Base-by-base conservation (phyloP, 2,888 invertebrate genomes). In the Phlogophora meticulosa region DNA sequence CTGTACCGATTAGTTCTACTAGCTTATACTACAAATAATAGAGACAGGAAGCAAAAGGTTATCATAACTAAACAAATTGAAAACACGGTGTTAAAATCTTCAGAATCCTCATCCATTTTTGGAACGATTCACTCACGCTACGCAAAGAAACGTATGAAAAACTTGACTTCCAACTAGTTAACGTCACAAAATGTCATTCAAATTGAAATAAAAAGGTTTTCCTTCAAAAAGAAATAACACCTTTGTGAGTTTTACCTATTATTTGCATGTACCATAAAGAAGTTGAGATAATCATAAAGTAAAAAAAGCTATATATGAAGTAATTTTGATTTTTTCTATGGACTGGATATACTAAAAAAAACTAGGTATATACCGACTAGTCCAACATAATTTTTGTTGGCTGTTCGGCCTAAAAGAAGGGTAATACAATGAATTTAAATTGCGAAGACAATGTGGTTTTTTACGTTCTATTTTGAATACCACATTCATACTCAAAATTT, bases 51-150 rank as follows among this genome's bases (percentile, higher is more conserved):
- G 0, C 49, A 15, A 13, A 55, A 34, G 24, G 38, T 9, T 0
- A 63, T 15, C 0, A 15, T 4, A 3, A 49, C 1, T 0, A 72
- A 5, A n/a, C 7, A 1, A 0, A 72, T 0, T 10, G 71, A n/a
- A 36, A 70, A 58, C 3, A 52, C 34, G 7, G 1, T 4, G 1
- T 49, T 55, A 48, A 72, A 72, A 5, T 10, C 53, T 4, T 2
- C n/a, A 24, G 11, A 63, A 0, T 63, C 71, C 4, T 70, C 46
- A 28, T 72, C 71, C 49, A 72, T 70, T 71, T 22, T 42, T 7
- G 15, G 28, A 0, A 28, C 2, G 28, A 51, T 45, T 28, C 11
- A 28, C 36, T 49, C 22, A 3, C 3, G 9, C 58, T 9, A n/a
- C 7, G 34, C n/a, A 5, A n/a, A 17, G 4, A 1, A 24, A 15